Conservation (phyloP, 2,113 vertebrate genomes). For the Sylvilagus bachmani region DNA sequence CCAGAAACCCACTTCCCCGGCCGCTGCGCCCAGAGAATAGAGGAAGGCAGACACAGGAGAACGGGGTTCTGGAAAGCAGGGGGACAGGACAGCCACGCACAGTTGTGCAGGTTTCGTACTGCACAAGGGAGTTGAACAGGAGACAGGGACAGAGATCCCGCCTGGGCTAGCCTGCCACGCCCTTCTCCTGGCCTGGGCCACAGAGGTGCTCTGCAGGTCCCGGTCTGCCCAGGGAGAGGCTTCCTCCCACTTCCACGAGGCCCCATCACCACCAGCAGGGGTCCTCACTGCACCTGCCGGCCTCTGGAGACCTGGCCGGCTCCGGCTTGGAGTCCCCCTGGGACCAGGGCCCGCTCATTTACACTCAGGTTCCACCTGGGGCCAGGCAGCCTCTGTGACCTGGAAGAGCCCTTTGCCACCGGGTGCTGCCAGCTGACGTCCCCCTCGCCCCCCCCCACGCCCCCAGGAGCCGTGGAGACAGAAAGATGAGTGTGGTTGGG, state of each 20-base stretch:
- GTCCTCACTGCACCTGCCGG: not conserved
- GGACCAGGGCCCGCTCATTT: not conserved
- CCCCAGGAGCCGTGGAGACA: no score
- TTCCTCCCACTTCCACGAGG: not conserved
- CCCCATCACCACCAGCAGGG: accelerated
- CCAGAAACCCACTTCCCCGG: not conserved
- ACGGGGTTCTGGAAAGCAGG: not conserved
- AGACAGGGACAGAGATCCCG: no score
- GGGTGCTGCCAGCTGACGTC: no score
- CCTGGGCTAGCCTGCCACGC: not conserved
- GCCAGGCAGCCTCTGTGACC: not conserved
- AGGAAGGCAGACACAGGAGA: not conserved
- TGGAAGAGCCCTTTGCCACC: no score
- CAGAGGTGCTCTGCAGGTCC: not conserved
- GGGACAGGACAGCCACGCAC: accelerated
- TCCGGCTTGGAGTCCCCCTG: not conserved
- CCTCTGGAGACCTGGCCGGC: not conserved
- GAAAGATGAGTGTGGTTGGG: no score
- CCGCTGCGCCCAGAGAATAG: not conserved
- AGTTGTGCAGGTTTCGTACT: not conserved
- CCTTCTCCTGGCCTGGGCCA: not conserved
- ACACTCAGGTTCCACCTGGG: accelerated
- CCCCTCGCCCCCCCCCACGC: no score
- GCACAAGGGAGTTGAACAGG: not conserved
- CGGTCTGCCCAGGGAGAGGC: not conserved